These are phyloP conservation scores for Capitulum mitella DNA, from an alignment of 2,888 invertebrate genomes.

Conservation along the genomic window DNA sequence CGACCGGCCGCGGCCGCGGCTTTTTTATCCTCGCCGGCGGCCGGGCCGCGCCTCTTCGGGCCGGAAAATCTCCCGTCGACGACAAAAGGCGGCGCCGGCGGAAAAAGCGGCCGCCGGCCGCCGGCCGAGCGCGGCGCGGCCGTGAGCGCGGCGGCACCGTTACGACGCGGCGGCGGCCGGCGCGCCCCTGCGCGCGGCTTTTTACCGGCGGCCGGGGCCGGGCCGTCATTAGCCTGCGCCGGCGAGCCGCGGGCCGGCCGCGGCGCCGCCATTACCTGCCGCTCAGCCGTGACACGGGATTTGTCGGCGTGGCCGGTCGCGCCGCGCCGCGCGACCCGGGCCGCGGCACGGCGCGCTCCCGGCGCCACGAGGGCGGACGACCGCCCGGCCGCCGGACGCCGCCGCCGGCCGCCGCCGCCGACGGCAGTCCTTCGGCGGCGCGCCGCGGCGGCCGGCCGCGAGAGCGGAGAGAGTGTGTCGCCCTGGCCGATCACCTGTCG, in stretches of 20 bases:
- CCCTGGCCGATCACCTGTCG: constrained; percentile 10
- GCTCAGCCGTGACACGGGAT: neutral
- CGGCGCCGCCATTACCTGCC: neutral
- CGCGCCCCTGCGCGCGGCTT: neutral
- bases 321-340: too few relatives aligned
- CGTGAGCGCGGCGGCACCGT: neutral
- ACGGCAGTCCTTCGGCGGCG: too few relatives aligned
- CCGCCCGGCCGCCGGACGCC: too few relatives aligned
- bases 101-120: neutral
- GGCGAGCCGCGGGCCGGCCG: neutral
- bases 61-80: neutral
- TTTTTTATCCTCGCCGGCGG: neutral
- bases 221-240: neutral
- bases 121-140: neutral
- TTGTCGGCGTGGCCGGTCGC: too few relatives aligned
- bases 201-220: neutral
- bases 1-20: neutral
- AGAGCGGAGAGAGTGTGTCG: neutral
- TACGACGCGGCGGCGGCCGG: neutral
- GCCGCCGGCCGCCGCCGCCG: too few relatives aligned
- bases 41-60: neutral
- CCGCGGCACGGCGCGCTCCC: too few relatives aligned
- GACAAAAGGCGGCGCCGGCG: constrained; percentile 9
- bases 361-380: too few relatives aligned
- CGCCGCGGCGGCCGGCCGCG: neutral